A percentile compares a stretch with the other conserved stretches of the same genome.
These are phyloP conservation scores for Aviceda subcristata DNA, from an alignment of 2,113 vertebrate species.

Conservation along the genomic window DNA sequence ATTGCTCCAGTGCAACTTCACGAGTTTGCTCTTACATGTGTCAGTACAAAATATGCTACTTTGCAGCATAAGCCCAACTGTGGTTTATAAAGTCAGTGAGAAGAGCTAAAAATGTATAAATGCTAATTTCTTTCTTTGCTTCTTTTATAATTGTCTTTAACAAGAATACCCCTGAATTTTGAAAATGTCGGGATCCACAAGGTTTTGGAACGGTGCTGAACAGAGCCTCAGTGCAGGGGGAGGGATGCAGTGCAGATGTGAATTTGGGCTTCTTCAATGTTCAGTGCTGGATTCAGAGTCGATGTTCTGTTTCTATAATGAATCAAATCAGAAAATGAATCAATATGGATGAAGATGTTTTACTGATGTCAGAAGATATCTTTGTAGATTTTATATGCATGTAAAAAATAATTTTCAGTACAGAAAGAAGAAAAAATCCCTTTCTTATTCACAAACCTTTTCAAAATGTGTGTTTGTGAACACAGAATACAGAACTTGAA, in stretches of 20 bases:
- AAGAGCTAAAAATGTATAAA: conserved; percentile 51
- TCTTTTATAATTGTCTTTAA: conserved; percentile 41
- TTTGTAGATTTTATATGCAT: background rate
- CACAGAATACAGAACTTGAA: background rate
- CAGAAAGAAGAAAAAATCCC: background rate
- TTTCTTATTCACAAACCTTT: background rate
- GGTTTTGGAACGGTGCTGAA: background rate
- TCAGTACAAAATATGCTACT: conserved; percentile 3
- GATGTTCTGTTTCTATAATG: conserved; percentile 23
- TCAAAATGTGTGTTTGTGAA: background rate
- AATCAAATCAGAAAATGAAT: conserved; percentile 34
- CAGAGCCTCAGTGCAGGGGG: background rate
- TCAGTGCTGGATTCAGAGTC: background rate
- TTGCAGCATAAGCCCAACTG: background rate
- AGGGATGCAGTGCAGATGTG: conserved; percentile 46
- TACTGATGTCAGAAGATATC: background rate
- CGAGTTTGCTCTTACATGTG: background rate
- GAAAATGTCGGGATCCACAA: background rate
- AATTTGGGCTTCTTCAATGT: background rate
- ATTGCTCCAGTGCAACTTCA: conserved; percentile 9
- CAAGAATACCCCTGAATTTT: conserved; percentile 8
- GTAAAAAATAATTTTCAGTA: conserved; percentile 30
- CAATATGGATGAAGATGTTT: conserved; percentile 36
- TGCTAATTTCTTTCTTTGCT: conserved; percentile 38
- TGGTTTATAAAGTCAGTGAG: conserved; percentile 34